A percentile compares a stretch with the other conserved stretches of the same genome.
These are phyloP conservation scores for Emmelina monodactyla DNA, from an alignment of 2,888 invertebrate genomes.

Conservation along the genomic window DNA sequence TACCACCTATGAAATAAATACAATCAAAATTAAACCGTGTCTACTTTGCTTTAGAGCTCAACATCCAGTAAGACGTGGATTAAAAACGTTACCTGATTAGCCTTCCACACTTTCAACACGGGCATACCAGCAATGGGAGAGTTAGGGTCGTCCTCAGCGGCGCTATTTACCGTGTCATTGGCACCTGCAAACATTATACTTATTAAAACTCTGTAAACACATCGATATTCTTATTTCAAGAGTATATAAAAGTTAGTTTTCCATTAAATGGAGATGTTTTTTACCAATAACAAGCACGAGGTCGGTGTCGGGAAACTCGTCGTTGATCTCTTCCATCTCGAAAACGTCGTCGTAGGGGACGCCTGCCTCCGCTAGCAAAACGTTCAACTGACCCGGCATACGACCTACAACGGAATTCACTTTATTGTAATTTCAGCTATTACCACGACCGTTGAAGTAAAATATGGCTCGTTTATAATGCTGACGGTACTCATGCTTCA, in stretches of 20 bases:
- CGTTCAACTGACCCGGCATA: constrained; percentile 92
- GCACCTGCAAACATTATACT: constrained; percentile 59
- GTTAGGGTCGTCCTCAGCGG: constrained; percentile 89
- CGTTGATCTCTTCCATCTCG: constrained; percentile 94
- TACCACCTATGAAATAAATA: constrained; percentile 67
- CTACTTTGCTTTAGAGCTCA: neutral
- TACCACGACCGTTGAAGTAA: too few relatives aligned
- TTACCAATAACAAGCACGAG: constrained; percentile 81
- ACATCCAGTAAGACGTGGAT: constrained; percentile 1
- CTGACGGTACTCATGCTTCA: too few relatives aligned
- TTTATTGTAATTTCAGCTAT: too few relatives aligned
- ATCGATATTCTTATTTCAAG: neutral
- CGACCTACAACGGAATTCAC: constrained; percentile 70
- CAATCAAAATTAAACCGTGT: neutral
- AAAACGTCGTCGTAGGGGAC: constrained; percentile 89
- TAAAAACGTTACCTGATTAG: constrained; percentile 76
- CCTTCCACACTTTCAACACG: constrained; percentile 86
- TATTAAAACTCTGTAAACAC: neutral
- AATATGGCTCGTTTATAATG: too few relatives aligned
- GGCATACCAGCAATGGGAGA: constrained; percentile 95
- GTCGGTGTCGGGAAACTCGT: constrained; percentile 85
- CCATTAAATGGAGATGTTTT: too few relatives aligned
- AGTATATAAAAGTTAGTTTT: too few relatives aligned
- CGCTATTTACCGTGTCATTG: constrained; percentile 91
- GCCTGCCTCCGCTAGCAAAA: constrained; percentile 91